phyloP scores from a whole-genome alignment of 2,113 vertebrate species.

The Podiceps cristatus region DNA sequence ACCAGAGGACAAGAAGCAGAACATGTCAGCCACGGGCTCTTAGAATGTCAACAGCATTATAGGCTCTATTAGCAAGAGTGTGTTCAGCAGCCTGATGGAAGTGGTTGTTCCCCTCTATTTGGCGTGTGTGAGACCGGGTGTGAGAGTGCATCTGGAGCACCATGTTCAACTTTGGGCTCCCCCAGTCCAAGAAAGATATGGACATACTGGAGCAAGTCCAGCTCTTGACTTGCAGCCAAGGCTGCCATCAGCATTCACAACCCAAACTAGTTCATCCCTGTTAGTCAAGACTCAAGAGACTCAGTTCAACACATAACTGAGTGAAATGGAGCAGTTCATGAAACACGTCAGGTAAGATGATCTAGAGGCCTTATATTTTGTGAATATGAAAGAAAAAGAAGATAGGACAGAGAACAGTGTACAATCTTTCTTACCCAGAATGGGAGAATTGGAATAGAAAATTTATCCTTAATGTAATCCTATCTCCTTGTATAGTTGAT shows the following conservation, averaged over 20 bases:
- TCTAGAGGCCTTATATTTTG: neutral
- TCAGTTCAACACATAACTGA: neutral
- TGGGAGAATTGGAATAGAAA: neutral
- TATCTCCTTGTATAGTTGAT: neutral
- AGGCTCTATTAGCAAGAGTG: neutral
- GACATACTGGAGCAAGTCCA: neutral
- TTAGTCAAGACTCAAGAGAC: neutral
- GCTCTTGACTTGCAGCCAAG: neutral
- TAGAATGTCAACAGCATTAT: neutral
- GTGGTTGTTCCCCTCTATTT: neutral
- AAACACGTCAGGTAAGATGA: neutral
- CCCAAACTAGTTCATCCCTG: neutral
- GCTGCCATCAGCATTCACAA: neutral
- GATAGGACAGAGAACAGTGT: neutral
- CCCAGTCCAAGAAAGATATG: neutral
- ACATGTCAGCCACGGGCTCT: neutral
- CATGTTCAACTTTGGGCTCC: neutral
- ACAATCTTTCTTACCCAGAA: neutral
- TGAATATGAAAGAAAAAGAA: neutral
- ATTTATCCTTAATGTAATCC: neutral
- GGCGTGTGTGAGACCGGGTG: neutral
- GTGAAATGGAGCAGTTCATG: neutral
- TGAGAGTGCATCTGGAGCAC: neutral
- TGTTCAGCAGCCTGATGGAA: neutral
- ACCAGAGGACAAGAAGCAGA: neutral